Conservation (phyloP, 1,140 invertebrate species). For the Lepidostoma basale region DNA sequence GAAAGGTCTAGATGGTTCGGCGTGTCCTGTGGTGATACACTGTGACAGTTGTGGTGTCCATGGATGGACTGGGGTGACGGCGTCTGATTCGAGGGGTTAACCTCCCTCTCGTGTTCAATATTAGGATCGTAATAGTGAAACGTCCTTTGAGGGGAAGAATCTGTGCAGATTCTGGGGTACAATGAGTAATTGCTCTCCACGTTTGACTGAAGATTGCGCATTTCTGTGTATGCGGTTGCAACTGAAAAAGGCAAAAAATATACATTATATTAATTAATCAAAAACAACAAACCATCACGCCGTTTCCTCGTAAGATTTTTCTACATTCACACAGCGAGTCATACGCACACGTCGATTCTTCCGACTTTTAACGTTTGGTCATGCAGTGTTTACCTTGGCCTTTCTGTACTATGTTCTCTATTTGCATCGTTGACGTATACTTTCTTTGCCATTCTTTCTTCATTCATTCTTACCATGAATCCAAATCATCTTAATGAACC, state of each 20-base stretch:
- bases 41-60: conserved; percentile 29
- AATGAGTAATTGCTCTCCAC: not conserved
- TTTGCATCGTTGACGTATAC: too few relatives aligned
- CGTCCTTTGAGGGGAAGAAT: not conserved
- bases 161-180: not conserved
- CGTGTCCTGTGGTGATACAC: conserved; percentile 33
- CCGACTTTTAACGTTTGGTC: too few relatives aligned
- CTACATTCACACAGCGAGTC: too few relatives aligned
- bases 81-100: conserved; percentile 3
- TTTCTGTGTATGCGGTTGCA: conserved; percentile 25
- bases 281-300: too few relatives aligned
- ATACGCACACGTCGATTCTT: too few relatives aligned
- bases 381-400: too few relatives aligned
- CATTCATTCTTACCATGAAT: too few relatives aligned
- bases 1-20: conserved; percentile 31
- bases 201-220: conserved; percentile 31
- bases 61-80: conserved; percentile 31
- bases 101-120: conserved; percentile 33
- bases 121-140: conserved; percentile 17
- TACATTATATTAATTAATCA: too few relatives aligned
- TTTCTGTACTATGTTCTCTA: too few relatives aligned
- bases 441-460: too few relatives aligned
- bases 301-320: too few relatives aligned
- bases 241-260: conserved; percentile 19
- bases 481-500: too few relatives aligned